Evolutionary conservation across 2,113 vertebrate species (phyloP).

Genomic region (Oryzias woworae): DNA sequence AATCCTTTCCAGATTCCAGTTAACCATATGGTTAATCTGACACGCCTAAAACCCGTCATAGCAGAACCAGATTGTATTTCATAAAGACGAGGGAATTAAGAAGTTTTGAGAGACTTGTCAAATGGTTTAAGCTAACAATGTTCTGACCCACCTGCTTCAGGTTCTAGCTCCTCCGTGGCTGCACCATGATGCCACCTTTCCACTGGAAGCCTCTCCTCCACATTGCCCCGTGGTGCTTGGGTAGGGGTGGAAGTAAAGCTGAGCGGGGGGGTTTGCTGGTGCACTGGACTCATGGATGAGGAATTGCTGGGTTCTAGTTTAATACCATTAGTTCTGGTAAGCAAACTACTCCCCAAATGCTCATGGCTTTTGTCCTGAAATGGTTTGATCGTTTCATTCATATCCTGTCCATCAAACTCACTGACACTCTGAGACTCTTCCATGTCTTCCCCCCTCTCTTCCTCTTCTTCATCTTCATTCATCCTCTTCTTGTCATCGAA

Average conservation of each 20-base stretch:
- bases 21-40: no score
- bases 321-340: conserved; percentile 23
- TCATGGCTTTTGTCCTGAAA: conserved; percentile 8
- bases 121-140: no score
- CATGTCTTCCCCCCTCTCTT: conserved; percentile 11
- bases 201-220: conserved; percentile 45
- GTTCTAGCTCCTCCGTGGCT: conserved; percentile 54
- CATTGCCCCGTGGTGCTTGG: conserved; percentile 41
- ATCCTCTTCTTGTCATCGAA: background rate
- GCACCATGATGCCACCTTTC: conserved; percentile 59
- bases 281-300: conserved; percentile 1
- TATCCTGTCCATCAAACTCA: conserved; percentile 14
- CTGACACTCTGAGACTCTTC: conserved; percentile 29
- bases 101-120: no score
- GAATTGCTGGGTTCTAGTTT: conserved; percentile 14
- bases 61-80: no score
- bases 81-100: no score
- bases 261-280: conserved; percentile 28
- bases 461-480: conserved; percentile 8
- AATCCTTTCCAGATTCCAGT: no score
- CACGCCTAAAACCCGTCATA: no score
- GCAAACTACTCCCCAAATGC: conserved; percentile 5
- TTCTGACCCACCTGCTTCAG: conserved; percentile 79
- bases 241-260: conserved; percentile 67
- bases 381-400: conserved; percentile 6